Percentiles rank a stretch among this genome's conserved stretches.
These are phyloP conservation scores for Neria commutata DNA, from an alignment of 2,888 invertebrate species.

Conservation along the genomic window DNA sequence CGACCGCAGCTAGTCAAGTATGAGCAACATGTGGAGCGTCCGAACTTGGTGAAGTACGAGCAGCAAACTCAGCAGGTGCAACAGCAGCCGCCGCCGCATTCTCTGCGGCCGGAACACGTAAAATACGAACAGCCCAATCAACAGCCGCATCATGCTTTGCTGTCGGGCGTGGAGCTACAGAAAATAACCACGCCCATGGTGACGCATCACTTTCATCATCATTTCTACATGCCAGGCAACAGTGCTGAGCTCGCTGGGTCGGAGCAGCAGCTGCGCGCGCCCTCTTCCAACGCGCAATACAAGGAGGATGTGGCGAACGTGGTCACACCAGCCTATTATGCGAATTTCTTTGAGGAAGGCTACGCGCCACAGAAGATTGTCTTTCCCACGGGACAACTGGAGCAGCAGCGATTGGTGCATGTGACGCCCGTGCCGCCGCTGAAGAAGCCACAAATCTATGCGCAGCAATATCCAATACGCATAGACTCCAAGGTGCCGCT, in stretches of 20 bases:
- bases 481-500: constrained; percentile 36
- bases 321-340: constrained; percentile 25
- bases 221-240: constrained; percentile 55
- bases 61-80: constrained; percentile 7
- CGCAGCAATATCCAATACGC: constrained; percentile 25
- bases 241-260: not conserved
- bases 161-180: too few species aligned
- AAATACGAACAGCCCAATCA: constrained; percentile 19
- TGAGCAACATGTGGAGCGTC: too few species aligned
- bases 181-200: constrained; percentile 34
- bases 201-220: constrained; percentile 61
- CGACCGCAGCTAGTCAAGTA: constrained; percentile 5
- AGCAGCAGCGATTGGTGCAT: constrained; percentile 36
- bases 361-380: constrained; percentile 34
- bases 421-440: constrained; percentile 33
- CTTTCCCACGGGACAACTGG: constrained; percentile 29
- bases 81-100: not conserved
- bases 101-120: constrained; percentile 9
- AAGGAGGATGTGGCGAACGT: not conserved
- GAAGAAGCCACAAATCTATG: constrained; percentile 40
- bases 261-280: not conserved
- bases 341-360: constrained; percentile 18
- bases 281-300: not conserved
- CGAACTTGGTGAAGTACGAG: too few species aligned
- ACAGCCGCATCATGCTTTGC: constrained; percentile 16